Conservation (phyloP, 2,113 vertebrate species). For the Camelus dromedarius region DNA sequence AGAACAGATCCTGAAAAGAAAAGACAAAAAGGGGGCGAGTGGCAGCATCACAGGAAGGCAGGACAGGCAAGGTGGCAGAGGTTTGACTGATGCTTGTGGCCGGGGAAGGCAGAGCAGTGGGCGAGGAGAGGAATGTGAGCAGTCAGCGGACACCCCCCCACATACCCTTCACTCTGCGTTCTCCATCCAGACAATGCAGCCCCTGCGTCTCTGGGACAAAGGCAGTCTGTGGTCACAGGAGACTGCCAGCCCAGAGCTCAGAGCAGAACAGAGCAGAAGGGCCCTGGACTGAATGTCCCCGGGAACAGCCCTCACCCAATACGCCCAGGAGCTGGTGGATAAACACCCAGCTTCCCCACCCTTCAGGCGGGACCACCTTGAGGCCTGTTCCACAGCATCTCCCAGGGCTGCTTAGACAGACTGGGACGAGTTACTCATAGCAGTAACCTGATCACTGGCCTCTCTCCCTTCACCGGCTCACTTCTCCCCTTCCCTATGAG, state of each 20-base stretch:
- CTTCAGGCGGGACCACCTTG: neutral
- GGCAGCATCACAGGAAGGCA: accelerated
- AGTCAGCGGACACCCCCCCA: accelerated
- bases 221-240: neutral
- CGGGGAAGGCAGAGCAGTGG: neutral
- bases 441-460: neutral
- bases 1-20: neutral
- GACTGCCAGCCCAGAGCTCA: neutral
- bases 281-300: neutral
- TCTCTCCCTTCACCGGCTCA: neutral
- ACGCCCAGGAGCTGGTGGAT: neutral
- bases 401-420: neutral
- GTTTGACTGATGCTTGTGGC: accelerated
- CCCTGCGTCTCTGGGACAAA: neutral
- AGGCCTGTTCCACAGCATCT: neutral
- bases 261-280: neutral
- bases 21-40: neutral
- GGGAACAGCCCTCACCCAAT: neutral
- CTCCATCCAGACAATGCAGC: neutral
- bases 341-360: neutral
- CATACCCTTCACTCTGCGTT: neutral
- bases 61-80: neutral
- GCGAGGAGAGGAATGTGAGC: neutral
- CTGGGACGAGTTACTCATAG: no score
- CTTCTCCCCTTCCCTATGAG: neutral